Evolutionary conservation across 2,888 invertebrate species (phyloP), one percentile per base, ranked within the genome.

Genomic region (Calameuta pallipes): DNA sequence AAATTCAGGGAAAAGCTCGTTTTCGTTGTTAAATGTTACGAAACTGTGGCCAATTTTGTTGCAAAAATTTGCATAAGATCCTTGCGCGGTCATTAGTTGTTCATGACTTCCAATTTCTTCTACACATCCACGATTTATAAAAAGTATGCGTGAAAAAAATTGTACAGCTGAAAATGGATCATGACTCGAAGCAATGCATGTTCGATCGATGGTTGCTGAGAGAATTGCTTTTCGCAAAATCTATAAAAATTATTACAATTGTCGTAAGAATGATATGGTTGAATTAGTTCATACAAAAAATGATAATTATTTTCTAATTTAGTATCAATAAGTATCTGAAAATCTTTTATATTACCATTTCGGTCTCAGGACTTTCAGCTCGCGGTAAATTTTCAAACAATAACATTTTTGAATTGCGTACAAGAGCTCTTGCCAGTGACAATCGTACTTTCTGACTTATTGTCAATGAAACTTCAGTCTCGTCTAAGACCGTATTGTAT

Each of bases 341-440:
- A 30, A 71, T 15, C 71, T 71, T 71, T 33, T 33, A 13, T 33
- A 33, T 15, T 78, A 83, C 80, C 34, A 76, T 70, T 70, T 80
- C 80, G 23, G 82, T 73, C 1, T 82, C 78, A 23, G 80, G 80
- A 34, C 74, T 80, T 71, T 83, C 82, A 35, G 80, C 79, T n/a
- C 69, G 69, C 33, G 78, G 77, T 41, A 83, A 35, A 74, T 82
- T 80, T 23, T 80, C 77, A 41, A 83, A 76, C 12, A 83, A 56
- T 30, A 83, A 75, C 73, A 82, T 80, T 30, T 73, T 75, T 30
- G 83, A 80, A 69, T 83, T 80, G 4, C 82, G 71, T 36, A 82
- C 9, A 23, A 83, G 77, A 9, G 83, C 83, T 75, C 83, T 75
- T 31, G 83, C 82, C 11, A 82, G 74, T 11, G 83, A 83, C 69